Evolutionary conservation across 2,113 vertebrate genomes (phyloP).

Genomic region (Myiopsitta monachus): DNA sequence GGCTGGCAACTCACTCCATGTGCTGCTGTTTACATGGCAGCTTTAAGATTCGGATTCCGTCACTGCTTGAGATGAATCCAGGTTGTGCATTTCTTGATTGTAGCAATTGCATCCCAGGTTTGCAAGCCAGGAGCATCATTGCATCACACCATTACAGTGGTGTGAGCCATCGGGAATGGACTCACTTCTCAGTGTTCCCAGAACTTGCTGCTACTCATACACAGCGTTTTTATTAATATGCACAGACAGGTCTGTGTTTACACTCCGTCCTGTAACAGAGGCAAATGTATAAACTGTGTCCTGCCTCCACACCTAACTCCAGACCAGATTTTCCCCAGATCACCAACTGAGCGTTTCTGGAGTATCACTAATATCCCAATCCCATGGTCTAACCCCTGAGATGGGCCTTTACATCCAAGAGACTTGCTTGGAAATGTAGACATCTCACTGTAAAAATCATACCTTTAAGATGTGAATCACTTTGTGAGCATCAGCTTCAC

Average conservation of each 20-base stretch:
- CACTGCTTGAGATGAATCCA: not conserved
- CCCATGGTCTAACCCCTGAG: not conserved
- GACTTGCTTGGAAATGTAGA: not conserved
- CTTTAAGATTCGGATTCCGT: not conserved
- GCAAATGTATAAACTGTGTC: not conserved
- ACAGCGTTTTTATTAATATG: not conserved
- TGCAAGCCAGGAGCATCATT: not conserved
- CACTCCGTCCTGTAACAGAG: not conserved
- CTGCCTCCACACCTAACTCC: not conserved
- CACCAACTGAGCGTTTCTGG: not conserved
- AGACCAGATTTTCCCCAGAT: not conserved
- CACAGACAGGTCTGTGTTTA: not conserved
- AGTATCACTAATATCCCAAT: not conserved
- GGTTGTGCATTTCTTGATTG: not conserved
- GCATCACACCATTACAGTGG: not conserved
- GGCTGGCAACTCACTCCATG: accelerated
- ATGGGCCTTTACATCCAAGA: not conserved
- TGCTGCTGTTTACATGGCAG: not conserved
- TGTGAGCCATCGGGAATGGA: not conserved
- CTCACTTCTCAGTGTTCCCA: not conserved
- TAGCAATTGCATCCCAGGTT: not conserved
- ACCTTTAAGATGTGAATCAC: not conserved
- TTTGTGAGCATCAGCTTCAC: not conserved
- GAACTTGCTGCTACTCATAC: not conserved
- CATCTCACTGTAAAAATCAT: not conserved